A percentile compares a stretch with the other conserved stretches of the same genome.
Evolutionary conservation across 2,797 vertebrate species (phyloP).

Genomic region (Philypnodon macrostomus): DNA sequence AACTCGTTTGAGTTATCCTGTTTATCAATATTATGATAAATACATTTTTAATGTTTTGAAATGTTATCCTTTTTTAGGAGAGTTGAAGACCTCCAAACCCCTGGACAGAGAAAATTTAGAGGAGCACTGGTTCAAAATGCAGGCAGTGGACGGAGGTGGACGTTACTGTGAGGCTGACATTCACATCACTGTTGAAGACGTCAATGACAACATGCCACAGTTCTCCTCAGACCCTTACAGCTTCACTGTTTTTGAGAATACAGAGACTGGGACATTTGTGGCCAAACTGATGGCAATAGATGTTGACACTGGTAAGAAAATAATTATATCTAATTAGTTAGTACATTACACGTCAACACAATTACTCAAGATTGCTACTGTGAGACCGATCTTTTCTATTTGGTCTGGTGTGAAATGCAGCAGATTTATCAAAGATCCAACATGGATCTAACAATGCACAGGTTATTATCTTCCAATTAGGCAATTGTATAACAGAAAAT

Average conservation of each 20-base stretch:
- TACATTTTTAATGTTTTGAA: not conserved
- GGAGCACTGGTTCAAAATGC: slow-evolving; percentile 81
- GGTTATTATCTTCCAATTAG: slow-evolving; percentile 50
- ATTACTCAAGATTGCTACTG: too few relatives aligned
- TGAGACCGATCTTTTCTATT: too few relatives aligned
- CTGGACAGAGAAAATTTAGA: slow-evolving; percentile 87
- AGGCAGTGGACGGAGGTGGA: slow-evolving; percentile 90
- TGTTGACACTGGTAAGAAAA: slow-evolving; percentile 76
- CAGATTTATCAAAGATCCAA: slow-evolving; percentile 19
- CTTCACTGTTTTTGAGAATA: slow-evolving; percentile 94
- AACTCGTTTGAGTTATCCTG: too few relatives aligned
- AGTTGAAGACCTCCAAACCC: slow-evolving; percentile 84
- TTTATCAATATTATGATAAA: too few relatives aligned
- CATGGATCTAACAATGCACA: slow-evolving; percentile 13
- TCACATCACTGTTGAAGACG: slow-evolving; percentile 85
- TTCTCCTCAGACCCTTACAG: slow-evolving; percentile 86
- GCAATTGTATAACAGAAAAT: slow-evolving; percentile 40
- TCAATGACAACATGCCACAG: slow-evolving; percentile 91
- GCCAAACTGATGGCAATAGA: slow-evolving; percentile 89
- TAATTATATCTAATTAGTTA: too few relatives aligned
- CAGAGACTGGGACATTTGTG: slow-evolving; percentile 85
- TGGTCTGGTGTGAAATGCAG: not conserved
- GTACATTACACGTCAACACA: too few relatives aligned
- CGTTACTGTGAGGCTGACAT: slow-evolving; percentile 86
- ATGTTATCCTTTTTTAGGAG: slow-evolving; percentile 74